Conservation (phyloP, 1,140 invertebrate species). For the Lasioglossum baleicum region DNA sequence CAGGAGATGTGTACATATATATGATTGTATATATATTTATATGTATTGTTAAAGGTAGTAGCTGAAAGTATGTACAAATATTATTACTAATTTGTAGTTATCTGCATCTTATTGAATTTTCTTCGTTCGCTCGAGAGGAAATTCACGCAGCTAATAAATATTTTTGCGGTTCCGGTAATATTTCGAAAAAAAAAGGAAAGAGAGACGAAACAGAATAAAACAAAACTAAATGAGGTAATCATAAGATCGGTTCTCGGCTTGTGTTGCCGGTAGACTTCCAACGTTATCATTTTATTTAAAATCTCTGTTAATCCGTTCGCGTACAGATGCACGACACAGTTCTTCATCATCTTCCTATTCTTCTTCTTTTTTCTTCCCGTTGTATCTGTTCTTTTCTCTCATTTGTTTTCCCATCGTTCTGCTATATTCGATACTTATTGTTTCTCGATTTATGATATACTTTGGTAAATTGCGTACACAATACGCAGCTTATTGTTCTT, state of each 20-base stretch:
- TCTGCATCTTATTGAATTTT: constrained; percentile 44
- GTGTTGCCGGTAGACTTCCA: constrained; percentile 50
- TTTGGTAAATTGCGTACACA: constrained; percentile 66
- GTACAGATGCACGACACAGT: constrained; percentile 65
- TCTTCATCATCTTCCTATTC: no score
- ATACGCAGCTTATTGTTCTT: constrained; percentile 66
- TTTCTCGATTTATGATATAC: constrained; percentile 64
- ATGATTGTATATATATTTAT: constrained; percentile 47
- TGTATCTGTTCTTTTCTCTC: constrained; percentile 25
- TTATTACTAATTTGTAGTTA: constrained; percentile 58
- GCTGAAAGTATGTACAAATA: constrained; percentile 61
- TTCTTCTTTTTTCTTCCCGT: no score
- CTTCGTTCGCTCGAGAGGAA: constrained; percentile 23
- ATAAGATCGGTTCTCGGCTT: constrained; percentile 52
- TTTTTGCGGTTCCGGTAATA: constrained; percentile 22
- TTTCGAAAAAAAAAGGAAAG: constrained; percentile 29
- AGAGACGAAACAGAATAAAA: neutral
- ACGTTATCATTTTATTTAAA: constrained; percentile 68
- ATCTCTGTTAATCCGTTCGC: constrained; percentile 67
- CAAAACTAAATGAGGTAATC: constrained; percentile 55
- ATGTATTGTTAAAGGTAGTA: constrained; percentile 57
- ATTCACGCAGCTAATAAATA: constrained; percentile 51
- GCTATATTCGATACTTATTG: constrained; percentile 61
- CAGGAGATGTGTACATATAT: constrained; percentile 36
- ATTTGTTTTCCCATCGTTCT: constrained; percentile 10